phyloP scores from a whole-genome alignment of 2,797 vertebrate genomes.

The Parauchenoglanis punctatus region DNA sequence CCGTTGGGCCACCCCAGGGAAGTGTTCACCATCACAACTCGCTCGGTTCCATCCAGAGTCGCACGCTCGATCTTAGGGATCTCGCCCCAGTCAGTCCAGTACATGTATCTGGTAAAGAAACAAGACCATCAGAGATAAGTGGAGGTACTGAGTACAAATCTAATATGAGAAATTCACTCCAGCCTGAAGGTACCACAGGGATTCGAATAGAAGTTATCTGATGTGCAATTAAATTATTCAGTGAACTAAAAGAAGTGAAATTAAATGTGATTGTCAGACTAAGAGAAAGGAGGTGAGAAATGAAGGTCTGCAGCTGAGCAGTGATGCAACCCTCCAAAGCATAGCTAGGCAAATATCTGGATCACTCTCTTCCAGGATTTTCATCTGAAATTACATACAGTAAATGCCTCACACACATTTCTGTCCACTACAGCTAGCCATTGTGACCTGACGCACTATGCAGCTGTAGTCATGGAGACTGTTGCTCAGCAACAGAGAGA shows the following conservation, averaged over 20 bases:
- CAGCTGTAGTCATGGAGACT: conserved; percentile 28
- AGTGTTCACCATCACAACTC: conserved; percentile 91
- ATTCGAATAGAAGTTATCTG: neutral
- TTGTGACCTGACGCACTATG: conserved; percentile 9
- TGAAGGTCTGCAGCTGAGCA: neutral
- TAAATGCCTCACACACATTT: neutral
- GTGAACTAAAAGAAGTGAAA: neutral
- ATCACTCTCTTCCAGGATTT: neutral
- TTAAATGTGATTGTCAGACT: neutral
- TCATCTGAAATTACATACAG: neutral
- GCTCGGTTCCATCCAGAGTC: conserved; percentile 88
- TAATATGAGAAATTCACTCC: neutral
- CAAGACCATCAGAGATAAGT: neutral
- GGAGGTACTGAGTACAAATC: neutral
- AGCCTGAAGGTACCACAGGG: neutral
- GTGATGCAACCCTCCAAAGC: neutral
- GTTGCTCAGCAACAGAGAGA: conserved; percentile 36
- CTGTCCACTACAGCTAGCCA: conserved; percentile 19
- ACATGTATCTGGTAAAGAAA: conserved; percentile 85
- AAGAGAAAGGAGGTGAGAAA: neutral
- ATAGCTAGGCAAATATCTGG: too few species aligned
- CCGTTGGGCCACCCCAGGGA: conserved; percentile 97
- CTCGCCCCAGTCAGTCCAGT: conserved; percentile 98
- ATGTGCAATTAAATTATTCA: neutral
- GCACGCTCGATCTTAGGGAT: conserved; percentile 95